phyloP scores from a whole-genome alignment of 1,140 invertebrate genomes.

The Rhynchophorus ferrugineus region DNA sequence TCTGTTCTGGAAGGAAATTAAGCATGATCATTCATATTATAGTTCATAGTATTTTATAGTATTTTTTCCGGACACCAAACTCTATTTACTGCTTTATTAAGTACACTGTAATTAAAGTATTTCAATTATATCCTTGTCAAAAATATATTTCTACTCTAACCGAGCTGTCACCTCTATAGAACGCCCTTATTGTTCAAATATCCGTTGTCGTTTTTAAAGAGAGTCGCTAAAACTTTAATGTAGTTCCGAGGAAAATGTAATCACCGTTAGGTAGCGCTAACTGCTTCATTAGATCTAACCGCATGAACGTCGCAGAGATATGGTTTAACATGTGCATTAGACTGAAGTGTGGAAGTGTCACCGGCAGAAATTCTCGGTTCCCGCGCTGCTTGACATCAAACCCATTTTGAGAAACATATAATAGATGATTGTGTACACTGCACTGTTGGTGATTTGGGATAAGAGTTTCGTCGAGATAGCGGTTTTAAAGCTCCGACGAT shows the following conservation, averaged over 20 bases:
- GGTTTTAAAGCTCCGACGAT: not conserved
- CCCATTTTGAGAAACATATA: constrained; percentile 16
- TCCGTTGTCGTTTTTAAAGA: not conserved
- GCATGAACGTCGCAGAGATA: constrained; percentile 13
- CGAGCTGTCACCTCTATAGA: no score
- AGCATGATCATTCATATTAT: no score
- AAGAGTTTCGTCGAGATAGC: not conserved
- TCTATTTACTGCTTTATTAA: no score
- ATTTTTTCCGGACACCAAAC: no score
- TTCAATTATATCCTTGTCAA: no score
- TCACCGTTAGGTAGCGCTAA: constrained; percentile 5
- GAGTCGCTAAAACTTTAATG: not conserved
- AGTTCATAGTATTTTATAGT: no score
- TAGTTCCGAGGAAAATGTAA: constrained; percentile 1
- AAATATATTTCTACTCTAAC: no score
- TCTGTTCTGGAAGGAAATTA: no score
- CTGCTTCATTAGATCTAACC: constrained; percentile 18
- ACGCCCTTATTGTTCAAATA: no score
- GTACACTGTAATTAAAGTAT: no score
- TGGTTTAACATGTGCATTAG: constrained; percentile 19
- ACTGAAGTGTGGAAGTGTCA: constrained; percentile 19
- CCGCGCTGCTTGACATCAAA: constrained; percentile 14
- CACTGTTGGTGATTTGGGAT: constrained; percentile 8
- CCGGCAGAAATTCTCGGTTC: constrained; percentile 15
- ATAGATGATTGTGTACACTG: constrained; percentile 18